Percentiles rank a stretch among this genome's conserved stretches.
Evolutionary conservation across 2,113 vertebrate species (phyloP).

Genomic region (Sterrhoptilus dennistouni): DNA sequence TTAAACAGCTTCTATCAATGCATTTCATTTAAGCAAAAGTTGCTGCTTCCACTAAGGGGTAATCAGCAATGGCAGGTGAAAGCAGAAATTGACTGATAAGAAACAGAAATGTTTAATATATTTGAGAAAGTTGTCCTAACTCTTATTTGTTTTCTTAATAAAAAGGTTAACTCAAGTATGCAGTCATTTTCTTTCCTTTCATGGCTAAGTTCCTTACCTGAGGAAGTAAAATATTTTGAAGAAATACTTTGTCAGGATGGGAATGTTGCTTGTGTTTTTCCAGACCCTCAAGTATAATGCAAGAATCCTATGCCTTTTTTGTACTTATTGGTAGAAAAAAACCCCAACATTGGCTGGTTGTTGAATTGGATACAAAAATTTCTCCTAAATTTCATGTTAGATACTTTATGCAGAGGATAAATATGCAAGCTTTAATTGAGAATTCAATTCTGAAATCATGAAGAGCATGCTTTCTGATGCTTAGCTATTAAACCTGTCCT

Average conservation of each 20-base stretch:
- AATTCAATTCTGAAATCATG: slow-evolving; percentile 45
- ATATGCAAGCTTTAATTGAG: slow-evolving; percentile 32
- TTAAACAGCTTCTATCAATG: slow-evolving; percentile 24
- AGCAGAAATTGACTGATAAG: background rate
- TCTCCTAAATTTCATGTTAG: slow-evolving; percentile 55
- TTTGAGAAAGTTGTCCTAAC: background rate
- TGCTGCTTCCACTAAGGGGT: background rate
- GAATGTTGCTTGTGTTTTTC: background rate
- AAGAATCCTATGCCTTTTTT: background rate
- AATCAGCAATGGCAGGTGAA: background rate
- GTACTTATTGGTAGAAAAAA: slow-evolving; percentile 51
- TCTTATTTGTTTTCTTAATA: background rate
- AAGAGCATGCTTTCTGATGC: slow-evolving; percentile 58
- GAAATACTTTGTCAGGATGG: background rate
- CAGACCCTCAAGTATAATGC: background rate
- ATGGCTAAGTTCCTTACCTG: background rate
- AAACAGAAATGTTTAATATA: background rate
- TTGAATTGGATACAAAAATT: slow-evolving; percentile 28
- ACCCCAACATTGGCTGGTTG: background rate
- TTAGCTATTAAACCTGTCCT: slow-evolving; percentile 54
- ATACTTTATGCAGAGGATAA: slow-evolving; percentile 51
- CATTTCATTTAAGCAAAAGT: slow-evolving; percentile 27
- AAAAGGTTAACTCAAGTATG: background rate
- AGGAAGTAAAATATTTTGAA: background rate
- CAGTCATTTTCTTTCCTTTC: background rate